phyloP scores from a whole-genome alignment of 2,113 vertebrate species.

The Muntiacus reevesi region DNA sequence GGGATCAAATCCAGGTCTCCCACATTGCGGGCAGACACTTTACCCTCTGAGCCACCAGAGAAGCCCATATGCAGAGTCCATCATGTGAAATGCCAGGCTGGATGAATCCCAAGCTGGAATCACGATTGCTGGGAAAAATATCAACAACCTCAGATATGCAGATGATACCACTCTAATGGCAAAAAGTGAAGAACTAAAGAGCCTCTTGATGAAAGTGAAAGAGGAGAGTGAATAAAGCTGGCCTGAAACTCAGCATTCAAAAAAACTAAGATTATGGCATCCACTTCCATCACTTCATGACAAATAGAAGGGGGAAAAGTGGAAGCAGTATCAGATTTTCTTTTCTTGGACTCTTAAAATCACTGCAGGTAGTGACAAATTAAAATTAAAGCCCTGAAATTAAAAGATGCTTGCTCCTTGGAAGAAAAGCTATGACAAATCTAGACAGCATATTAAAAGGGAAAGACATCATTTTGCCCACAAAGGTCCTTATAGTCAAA shows the following conservation, averaged over 20 bases:
- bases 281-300: not conserved
- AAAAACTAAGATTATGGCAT: not conserved
- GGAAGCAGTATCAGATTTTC: not conserved
- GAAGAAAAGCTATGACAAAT: not conserved
- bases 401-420: not conserved
- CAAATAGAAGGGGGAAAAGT: not conserved
- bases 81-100: not conserved
- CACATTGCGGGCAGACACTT: rapidly evolving
- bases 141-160: not conserved
- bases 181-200: not conserved
- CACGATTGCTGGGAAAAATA: not conserved
- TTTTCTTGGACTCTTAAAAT: not conserved
- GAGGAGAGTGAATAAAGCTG: not conserved
- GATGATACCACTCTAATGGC: not conserved
- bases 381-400: not conserved
- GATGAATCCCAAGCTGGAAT: not conserved
- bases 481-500: not conserved
- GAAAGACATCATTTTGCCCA: not conserved
- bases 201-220: not conserved
- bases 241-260: not conserved
- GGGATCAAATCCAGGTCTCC: not conserved
- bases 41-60: not conserved
- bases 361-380: not conserved
- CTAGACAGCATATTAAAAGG: not conserved
- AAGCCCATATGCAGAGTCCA: not conserved